Conservation (phyloP, 2,113 vertebrate genomes). For the Telmatochromis sp. region DNA sequence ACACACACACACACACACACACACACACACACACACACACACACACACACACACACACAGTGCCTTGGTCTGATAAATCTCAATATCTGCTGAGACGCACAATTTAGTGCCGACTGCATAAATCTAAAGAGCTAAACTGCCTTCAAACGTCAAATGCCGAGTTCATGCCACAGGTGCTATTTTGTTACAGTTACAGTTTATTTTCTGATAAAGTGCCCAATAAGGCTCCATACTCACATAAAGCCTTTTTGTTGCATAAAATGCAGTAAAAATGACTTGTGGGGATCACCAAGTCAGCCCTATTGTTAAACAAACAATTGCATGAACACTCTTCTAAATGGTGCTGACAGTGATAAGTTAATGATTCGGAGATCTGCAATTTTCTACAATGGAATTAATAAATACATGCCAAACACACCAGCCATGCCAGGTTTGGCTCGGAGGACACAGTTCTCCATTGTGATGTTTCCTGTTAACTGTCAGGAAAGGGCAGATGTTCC, state of each 20-base stretch:
- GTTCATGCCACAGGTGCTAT: neutral
- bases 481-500: slow-evolving; percentile 14
- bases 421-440: neutral
- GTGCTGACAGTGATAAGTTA: neutral
- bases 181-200: neutral
- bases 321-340: neutral
- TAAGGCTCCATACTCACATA: neutral
- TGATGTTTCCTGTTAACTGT: slow-evolving; percentile 38
- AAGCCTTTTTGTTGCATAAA: neutral
- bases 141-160: neutral
- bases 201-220: neutral
- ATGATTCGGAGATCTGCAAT: neutral
- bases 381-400: neutral
- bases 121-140: neutral
- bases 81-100: neutral
- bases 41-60: neutral
- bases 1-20: no score
- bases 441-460: slow-evolving; percentile 6
- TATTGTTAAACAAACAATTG: neutral
- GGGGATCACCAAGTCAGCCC: neutral
- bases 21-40: no score
- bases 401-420: neutral
- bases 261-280: neutral
- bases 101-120: neutral
- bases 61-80: neutral